Evolutionary conservation across 2,113 vertebrate species (phyloP).

Genomic region (Macquaria ambigua): DNA sequence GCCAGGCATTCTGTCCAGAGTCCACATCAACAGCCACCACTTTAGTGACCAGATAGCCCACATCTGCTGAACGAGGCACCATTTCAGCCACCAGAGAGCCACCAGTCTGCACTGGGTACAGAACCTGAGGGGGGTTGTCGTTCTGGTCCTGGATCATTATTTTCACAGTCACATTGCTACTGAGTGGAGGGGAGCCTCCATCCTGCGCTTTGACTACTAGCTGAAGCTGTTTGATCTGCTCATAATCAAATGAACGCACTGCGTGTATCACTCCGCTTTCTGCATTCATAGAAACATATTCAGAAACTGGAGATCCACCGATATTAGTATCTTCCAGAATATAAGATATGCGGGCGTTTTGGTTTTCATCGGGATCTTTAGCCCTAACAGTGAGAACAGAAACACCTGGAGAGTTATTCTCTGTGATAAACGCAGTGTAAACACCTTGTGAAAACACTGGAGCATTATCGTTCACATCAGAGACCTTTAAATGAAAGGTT

Average conservation of each 20-base stretch:
- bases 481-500: conserved; percentile 60
- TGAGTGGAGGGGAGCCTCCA: too few relatives aligned
- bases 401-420: conserved; percentile 73
- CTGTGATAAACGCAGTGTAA: conserved; percentile 50
- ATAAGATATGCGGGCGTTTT: conserved; percentile 61
- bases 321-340: conserved; percentile 28
- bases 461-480: conserved; percentile 79
- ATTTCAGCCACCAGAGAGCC: too few relatives aligned
- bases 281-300: conserved; percentile 52
- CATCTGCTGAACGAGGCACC: too few relatives aligned
- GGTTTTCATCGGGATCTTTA: conserved; percentile 66
- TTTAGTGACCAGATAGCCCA: too few relatives aligned
- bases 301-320: conserved; percentile 16
- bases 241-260: conserved; percentile 53
- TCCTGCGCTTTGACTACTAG: background rate
- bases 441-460: conserved; percentile 58
- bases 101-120: too few relatives aligned
- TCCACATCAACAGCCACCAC: too few relatives aligned
- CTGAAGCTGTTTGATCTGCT: conserved; percentile 54
- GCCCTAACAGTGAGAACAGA: conserved; percentile 50
- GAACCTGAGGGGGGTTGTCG: too few relatives aligned
- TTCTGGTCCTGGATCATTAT: too few relatives aligned
- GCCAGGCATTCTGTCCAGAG: too few relatives aligned
- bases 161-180: too few relatives aligned
- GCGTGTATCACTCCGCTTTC: conserved; percentile 58